Base-by-base conservation (phyloP, 2,797 vertebrate genomes). In the Phoeniculus purpureus region DNA sequence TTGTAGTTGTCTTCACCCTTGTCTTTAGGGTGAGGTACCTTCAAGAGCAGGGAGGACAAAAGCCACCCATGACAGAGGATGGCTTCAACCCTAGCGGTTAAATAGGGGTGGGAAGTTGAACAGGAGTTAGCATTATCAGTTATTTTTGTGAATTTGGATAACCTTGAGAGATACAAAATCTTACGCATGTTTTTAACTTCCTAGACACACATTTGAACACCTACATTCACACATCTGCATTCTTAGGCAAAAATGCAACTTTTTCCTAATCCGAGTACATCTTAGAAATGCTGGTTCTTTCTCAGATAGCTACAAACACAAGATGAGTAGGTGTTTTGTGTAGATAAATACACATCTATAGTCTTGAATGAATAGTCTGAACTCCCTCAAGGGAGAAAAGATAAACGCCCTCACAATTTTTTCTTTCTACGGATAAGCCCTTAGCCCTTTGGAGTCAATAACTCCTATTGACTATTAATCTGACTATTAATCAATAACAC, bases 81-180 rank as follows among this genome's bases (percentile, higher is more conserved):
- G 26, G 6, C 43, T 72, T 71, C 66, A 48, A 31, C 11, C 3
- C 29, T 22, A 27, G 50, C 11, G 4, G 51, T 58, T 68, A 65
- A 75, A 81, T 11, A 54, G 17, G 9, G n/a, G 4, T 20, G 8
- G 15, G 9, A 75, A 2, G 3, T 10, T 62, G 27, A 77, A 48
- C 9, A 10, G 22, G 16, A 8, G 2, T 1, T 58, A 8, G 1
- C 23, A 34, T 26, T 18, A 10, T 31, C 2, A 3, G 4, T 20
- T 70, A 16, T 59, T 47, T 52, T 70, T 32, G 9, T 62, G 21
- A 34, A 29, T 79, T 61, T 0, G 0, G 45, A 48, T 85, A 66
- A 52, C 15, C 4, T 48, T 26, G 51, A 15, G 54, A 60, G 34
- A 55, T 10, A 12, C 34, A 82, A 85, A 62, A 31, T n/a, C 4